These are phyloP conservation scores for Acrocephalus kingi DNA, from an alignment of 2,113 vertebrate genomes.

Conservation along the genomic window DNA sequence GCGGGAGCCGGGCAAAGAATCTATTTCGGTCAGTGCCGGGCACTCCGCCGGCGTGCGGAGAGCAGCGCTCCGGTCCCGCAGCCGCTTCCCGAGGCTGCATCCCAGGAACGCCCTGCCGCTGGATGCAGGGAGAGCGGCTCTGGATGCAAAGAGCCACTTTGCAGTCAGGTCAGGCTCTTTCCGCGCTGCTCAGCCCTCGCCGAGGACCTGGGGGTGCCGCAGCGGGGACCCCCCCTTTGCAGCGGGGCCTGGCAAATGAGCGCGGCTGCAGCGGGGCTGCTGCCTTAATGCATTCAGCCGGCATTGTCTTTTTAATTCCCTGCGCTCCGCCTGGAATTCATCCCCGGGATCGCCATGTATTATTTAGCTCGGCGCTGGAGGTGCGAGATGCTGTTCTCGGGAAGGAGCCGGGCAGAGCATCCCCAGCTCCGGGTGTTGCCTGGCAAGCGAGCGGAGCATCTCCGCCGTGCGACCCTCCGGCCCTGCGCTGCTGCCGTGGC, in stretches of 20 bases:
- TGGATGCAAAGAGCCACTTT: background rate
- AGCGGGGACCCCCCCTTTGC: background rate
- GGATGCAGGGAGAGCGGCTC: background rate
- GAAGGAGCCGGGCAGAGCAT: background rate
- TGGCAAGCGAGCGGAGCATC: background rate
- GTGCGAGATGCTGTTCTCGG: background rate
- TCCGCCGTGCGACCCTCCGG: rapidly evolving
- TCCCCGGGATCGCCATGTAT: background rate
- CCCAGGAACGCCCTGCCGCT: background rate
- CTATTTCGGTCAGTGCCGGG: background rate
- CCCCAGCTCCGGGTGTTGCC: background rate
- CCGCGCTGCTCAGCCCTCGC: background rate
- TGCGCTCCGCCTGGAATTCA: background rate
- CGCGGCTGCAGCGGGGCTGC: background rate
- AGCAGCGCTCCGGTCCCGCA: rapidly evolving
- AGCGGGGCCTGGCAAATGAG: background rate
- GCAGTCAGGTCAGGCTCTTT: background rate
- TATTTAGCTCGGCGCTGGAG: background rate
- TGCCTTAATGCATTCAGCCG: background rate
- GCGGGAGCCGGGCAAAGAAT: background rate
- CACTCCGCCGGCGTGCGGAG: rapidly evolving
- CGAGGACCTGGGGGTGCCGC: background rate
- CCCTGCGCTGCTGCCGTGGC: rapidly evolving
- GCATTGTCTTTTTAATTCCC: background rate
- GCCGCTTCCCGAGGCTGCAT: background rate